Conservation (phyloP, 2,888 invertebrate species). For the Metallyticus violacea region DNA sequence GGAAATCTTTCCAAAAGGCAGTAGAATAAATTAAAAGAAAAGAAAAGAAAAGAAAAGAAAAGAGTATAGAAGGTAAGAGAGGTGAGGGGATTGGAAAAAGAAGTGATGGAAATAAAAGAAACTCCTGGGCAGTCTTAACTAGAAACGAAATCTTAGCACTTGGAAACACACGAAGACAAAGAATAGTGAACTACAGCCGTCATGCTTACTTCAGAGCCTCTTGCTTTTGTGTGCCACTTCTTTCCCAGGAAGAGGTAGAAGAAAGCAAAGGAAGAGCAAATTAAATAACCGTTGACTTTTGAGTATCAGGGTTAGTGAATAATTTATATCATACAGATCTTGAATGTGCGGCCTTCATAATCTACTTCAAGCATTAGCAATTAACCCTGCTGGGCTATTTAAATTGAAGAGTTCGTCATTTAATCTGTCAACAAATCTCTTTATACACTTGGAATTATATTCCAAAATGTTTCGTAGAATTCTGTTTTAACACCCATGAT, state of each 20-base stretch:
- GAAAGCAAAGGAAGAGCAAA: background rate
- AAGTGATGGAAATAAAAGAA: background rate
- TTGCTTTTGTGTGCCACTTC: background rate
- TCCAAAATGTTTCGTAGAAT: too few relatives aligned
- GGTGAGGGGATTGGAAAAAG: too few relatives aligned
- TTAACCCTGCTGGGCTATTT: too few relatives aligned
- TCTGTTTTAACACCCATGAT: too few relatives aligned
- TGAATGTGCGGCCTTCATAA: too few relatives aligned
- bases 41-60: too few relatives aligned
- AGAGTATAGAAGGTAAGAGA: background rate
- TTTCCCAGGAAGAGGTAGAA: background rate
- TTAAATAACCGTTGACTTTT: background rate
- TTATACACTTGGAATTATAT: too few relatives aligned
- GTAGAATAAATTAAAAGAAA: background rate
- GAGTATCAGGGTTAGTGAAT: too few relatives aligned
- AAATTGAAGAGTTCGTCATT: too few relatives aligned
- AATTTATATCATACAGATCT: too few relatives aligned
- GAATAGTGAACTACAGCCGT: background rate
- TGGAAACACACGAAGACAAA: slow-evolving; percentile 9
- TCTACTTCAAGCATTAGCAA: too few relatives aligned
- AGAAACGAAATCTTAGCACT: slow-evolving; percentile 2
- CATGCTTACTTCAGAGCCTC: background rate
- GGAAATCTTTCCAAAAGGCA: background rate
- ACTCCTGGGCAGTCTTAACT: background rate
- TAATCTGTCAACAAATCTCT: too few relatives aligned